Conservation (phyloP, 2,888 invertebrate species). For the Acronicta psi region DNA sequence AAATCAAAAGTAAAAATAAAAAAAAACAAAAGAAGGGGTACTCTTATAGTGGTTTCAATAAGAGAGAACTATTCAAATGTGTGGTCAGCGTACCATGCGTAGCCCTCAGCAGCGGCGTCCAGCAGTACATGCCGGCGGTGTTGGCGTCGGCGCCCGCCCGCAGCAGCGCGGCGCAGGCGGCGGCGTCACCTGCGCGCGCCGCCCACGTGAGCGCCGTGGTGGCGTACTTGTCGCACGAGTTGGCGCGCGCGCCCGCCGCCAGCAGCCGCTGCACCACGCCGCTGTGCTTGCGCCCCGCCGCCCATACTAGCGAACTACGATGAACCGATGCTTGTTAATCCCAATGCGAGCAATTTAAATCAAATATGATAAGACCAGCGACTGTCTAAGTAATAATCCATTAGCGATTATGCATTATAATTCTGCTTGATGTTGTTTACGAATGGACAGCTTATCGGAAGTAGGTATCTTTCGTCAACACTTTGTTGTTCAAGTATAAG, state of each 20-base stretch:
- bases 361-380: not conserved
- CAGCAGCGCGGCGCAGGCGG: slow-evolving; percentile 94
- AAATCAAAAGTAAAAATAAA: not conserved
- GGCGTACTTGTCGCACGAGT: slow-evolving; percentile 98
- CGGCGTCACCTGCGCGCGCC: slow-evolving; percentile 95
- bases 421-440: not conserved
- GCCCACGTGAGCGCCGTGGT: slow-evolving; percentile 99
- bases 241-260: slow-evolving; percentile 96
- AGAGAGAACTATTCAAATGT: not conserved
- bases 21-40: not conserved
- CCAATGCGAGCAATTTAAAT: no score
- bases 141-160: slow-evolving; percentile 96
- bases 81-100: slow-evolving; percentile 87
- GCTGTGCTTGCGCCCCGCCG: slow-evolving; percentile 96
- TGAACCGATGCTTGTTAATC: not conserved
- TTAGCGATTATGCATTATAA: no score
- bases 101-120: slow-evolving; percentile 96
- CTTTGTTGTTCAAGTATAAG: not conserved
- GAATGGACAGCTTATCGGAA: not conserved
- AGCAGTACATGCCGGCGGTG: slow-evolving; percentile 98
- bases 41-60: no score
- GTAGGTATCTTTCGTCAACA: slow-evolving; percentile 1
- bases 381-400: no score
- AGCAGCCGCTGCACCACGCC: slow-evolving; percentile 95
- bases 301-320: slow-evolving; percentile 96